Evolutionary conservation across 2,113 vertebrate genomes (phyloP).

Genomic region (Baryphthengus martii): DNA sequence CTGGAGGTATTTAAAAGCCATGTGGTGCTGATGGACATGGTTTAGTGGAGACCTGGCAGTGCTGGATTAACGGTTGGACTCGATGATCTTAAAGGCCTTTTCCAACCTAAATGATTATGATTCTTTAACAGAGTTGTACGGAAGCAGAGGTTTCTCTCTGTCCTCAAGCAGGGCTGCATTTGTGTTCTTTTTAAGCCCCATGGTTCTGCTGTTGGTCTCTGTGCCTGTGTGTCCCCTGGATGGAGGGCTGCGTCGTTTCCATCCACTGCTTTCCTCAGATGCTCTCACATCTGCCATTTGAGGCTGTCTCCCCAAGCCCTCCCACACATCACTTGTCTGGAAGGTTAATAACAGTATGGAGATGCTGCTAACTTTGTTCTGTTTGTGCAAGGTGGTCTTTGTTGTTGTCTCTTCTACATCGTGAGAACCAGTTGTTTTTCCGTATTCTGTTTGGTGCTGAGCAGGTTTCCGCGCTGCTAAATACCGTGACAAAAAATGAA

Average conservation of each 20-base stretch:
- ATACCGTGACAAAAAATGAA: neutral
- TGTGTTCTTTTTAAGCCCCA: rapidly evolving
- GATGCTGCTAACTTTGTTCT: neutral
- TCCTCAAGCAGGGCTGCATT: neutral
- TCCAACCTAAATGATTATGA: neutral
- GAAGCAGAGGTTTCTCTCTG: neutral
- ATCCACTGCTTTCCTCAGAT: rapidly evolving
- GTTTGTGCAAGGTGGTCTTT: neutral
- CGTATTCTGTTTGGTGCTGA: neutral
- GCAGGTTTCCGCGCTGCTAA: rapidly evolving
- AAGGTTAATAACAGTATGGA: neutral
- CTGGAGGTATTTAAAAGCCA: neutral
- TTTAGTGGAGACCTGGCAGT: neutral
- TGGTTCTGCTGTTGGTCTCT: neutral
- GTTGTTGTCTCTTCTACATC: neutral
- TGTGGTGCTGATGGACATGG: neutral
- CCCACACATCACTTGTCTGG: neutral
- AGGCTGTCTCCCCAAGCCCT: too few relatives aligned
- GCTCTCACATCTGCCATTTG: rapidly evolving
- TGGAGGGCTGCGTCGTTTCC: neutral
- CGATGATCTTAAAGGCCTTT: neutral
- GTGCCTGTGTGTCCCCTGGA: neutral
- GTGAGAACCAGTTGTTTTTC: neutral
- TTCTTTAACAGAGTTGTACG: neutral
- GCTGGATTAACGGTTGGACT: neutral